phyloP scores from a whole-genome alignment of 2,797 vertebrate genomes.

The Labeo calbasu region DNA sequence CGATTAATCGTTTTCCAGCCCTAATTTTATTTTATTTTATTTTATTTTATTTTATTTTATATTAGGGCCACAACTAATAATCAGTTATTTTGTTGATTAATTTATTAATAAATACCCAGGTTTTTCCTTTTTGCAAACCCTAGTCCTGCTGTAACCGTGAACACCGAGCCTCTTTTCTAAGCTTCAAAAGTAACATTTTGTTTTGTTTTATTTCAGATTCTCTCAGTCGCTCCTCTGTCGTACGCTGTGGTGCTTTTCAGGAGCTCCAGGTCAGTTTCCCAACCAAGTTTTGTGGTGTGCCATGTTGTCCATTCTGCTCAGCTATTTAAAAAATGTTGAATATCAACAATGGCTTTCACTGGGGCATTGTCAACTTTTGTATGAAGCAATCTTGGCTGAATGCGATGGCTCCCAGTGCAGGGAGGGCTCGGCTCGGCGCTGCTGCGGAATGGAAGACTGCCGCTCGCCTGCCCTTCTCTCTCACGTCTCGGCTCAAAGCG shows the following conservation, averaged over 20 bases:
- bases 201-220: slow-evolving; percentile 68
- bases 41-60: no score
- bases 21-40: no score
- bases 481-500: slow-evolving; percentile 48
- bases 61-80: no score
- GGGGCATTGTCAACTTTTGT: slow-evolving; percentile 98
- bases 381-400: slow-evolving; percentile 99
- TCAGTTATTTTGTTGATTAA: no score
- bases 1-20: no score
- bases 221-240: slow-evolving; percentile 66
- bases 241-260: slow-evolving; percentile 71
- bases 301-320: slow-evolving; percentile 98
- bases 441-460: slow-evolving; percentile 79
- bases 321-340: slow-evolving; percentile 99
- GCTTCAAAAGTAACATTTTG: not conserved
- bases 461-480: slow-evolving; percentile 64
- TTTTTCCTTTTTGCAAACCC: not conserved
- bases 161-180: not conserved
- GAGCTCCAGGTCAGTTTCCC: slow-evolving; percentile 92
- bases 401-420: slow-evolving; percentile 94
- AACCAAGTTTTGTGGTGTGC: slow-evolving; percentile 93
- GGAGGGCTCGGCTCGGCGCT: slow-evolving; percentile 84
- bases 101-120: not conserved
- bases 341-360: slow-evolving; percentile 99
- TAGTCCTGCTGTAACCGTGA: not conserved